These are phyloP conservation scores for Hapalemur alaotrensis DNA, from an alignment of 2,797 vertebrate genomes.

Conservation along the genomic window DNA sequence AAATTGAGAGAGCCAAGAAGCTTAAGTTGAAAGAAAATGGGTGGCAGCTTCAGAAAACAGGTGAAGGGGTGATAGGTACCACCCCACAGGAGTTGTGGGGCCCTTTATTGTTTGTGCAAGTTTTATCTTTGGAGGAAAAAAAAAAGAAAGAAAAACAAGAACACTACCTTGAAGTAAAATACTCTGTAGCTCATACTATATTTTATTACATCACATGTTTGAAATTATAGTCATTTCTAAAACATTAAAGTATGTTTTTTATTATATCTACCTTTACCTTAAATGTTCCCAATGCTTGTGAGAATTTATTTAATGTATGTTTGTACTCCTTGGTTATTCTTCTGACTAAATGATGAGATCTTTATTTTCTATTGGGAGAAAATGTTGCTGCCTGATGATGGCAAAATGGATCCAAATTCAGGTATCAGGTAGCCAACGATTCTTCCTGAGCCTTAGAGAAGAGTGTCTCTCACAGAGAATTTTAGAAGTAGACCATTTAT, in stretches of 20 bases:
- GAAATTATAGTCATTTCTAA: not conserved
- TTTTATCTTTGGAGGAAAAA: not conserved
- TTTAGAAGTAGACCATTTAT: not conserved
- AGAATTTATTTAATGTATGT: not conserved
- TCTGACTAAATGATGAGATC: not conserved
- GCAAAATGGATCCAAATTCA: not conserved
- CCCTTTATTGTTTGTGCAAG: not conserved
- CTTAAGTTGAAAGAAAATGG: not conserved
- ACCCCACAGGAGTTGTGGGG: accelerated
- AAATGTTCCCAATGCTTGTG: not conserved
- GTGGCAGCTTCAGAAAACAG: not conserved
- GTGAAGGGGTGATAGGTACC: not conserved
- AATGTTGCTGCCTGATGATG: no score
- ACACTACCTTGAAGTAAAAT: not conserved
- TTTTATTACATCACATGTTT: not conserved
- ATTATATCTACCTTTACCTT: not conserved
- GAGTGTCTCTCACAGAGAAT: not conserved
- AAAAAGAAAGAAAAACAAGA: not conserved
- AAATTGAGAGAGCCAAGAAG: not conserved
- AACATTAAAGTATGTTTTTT: not conserved
- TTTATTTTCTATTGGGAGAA: not conserved
- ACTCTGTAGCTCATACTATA: not conserved
- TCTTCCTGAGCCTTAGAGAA: not conserved
- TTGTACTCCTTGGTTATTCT: not conserved
- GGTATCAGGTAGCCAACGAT: accelerated